Base-by-base conservation (phyloP, 2,113 vertebrate species). In the Microtus oregoni region DNA sequence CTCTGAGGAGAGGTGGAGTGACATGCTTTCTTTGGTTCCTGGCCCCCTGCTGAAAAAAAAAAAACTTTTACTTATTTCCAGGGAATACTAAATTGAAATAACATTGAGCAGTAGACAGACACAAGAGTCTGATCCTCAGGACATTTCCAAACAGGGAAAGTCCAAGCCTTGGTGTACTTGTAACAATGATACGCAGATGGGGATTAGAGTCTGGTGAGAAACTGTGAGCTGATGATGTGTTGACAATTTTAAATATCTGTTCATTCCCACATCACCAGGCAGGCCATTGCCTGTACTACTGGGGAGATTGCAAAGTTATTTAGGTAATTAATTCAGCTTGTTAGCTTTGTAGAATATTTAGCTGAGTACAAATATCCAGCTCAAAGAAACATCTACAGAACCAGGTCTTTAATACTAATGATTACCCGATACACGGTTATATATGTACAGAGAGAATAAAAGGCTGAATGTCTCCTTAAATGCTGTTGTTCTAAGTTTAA, bases 51-150 rank as follows among this genome's bases (percentile, higher is more conserved):
- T 72, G 20, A 93, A 79, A 86, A 50, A 47, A 2, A 26, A 76
- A 76, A 2, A 87, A 65, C 63, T 68, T 35, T 24, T 8, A 20
- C 26, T 38, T 55, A 14, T 47, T 6, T 4, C 41, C 38, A 52
- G 26, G 15, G 24, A 20, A 85, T 72, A 47, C 22, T 58, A 68
- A 94, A 90, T 86, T 88, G 72, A 92, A 94, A 47, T 65, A 92
- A 68, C 55, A 92, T 63, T 79, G 75, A 78, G 4, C 28, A 86
- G 47, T 28, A 63, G n/a, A 63, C 92, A 90, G 77, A 65, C 32
- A 88, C 24, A 89, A 72, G 4, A 82, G 35, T 58, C 20, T 20
- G 30, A 86, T 44, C 3, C 10, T 78, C 8, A 38, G 58, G 8
- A 47, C 5, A 8, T 61, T 91, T 35, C 38, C 81, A 82, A 78